Evolutionary conservation across 2,113 vertebrate species (phyloP).

Genomic region (Campylomormyrus numenius): DNA sequence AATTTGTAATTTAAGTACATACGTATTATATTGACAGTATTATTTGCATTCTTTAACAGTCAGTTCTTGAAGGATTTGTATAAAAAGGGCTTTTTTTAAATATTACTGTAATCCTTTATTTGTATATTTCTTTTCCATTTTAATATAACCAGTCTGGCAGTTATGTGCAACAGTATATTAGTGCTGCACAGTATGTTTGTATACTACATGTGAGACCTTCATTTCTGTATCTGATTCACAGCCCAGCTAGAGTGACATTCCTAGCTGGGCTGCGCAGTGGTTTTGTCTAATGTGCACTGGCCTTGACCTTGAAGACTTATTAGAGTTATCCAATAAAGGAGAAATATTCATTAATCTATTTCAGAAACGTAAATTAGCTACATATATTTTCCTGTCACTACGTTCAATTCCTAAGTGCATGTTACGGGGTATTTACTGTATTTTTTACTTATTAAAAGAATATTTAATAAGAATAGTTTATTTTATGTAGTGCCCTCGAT

Average conservation of each 20-base stretch:
- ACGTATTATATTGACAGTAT: not conserved
- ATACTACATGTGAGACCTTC: not conserved
- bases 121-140: not conserved
- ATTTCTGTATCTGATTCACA: not conserved
- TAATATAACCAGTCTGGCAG: not conserved
- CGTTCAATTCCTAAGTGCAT: not conserved
- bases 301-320: not conserved
- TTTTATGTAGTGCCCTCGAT: not conserved
- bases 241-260: not conserved
- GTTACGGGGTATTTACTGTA: not conserved
- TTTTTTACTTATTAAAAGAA: not conserved
- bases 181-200: not conserved
- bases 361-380: not conserved
- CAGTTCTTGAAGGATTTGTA: not conserved
- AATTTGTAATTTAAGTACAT: not conserved
- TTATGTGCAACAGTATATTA: not conserved
- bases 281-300: not conserved
- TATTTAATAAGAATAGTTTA: not conserved
- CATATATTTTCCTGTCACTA: not conserved
- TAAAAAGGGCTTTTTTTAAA: slow-evolving; percentile 5
- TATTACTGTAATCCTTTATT: not conserved
- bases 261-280: not conserved
- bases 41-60: not conserved
- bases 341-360: not conserved
- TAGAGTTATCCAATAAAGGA: not conserved